Evolutionary conservation across 2,888 invertebrate genomes (phyloP), one percentile per base, ranked within the genome.

Genomic region (Frankliniella intonsa): DNA sequence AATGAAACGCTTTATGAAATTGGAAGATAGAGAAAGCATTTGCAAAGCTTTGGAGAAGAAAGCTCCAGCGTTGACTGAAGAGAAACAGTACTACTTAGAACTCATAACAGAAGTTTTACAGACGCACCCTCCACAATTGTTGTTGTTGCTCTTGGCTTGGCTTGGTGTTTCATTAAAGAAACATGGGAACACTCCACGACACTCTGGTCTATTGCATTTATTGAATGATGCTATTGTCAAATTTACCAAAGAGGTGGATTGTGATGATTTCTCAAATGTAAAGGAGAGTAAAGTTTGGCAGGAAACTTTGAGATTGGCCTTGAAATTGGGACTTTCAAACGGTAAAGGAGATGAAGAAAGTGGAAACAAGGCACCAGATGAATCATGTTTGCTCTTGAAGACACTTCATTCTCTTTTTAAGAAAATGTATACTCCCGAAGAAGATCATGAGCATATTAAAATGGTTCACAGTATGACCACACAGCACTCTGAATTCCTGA

Each of bases 221-320:
- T 25, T 76, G 25, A 25, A 25, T 76, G 69, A 76, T 10, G n/a
- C 69, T 76, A 76, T 76, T 25, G 22, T 25, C 12, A 76, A 76
- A 76, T 25, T 25, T 25, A 11, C 25, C 12, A 11, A 25, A 25
- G 69, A 22, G 22, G 25, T 25, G 12, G 12, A 22, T 76, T 12
- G 25, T 25, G 69, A 76, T 2, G 25, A 76, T 76, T 76, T 76
- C 25, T 12, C 22, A 76, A 25, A 8, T 76, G 25, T 76, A 9
- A 25, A 25, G 25, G 69, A 76, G 22, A 76, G 69, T 25, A 76
- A 76, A 9, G 69, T 76, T 76, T 76, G 69, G 69, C 69, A 76
- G 25, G 69, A 76, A 25, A 76, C 69, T 7, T 10, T 76, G 25
- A 76, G 69, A 25, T 10, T 76, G 12, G n/a, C 25, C 25, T 22